Evolutionary conservation across 2,888 invertebrate genomes (phyloP), one percentile per base, ranked within the genome.

Genomic region (Aspidiotus destructor): DNA sequence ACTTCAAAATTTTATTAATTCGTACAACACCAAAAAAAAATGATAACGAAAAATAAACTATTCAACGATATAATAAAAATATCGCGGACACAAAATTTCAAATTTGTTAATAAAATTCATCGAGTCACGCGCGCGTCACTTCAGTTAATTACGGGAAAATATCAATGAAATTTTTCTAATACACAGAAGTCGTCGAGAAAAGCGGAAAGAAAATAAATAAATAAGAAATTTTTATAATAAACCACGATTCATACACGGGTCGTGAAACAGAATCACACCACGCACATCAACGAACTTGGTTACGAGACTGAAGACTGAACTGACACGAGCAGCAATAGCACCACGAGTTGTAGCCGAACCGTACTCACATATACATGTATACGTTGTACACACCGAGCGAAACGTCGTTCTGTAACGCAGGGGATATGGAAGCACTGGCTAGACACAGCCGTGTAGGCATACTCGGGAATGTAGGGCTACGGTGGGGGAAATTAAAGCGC

Each of bases 401-500:
- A 54, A 9, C 9, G 16, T 16, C 55, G 17, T 17, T 16, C 17
- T 16, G 13, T 13, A 55, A 55, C 17, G 17, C 16, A 52, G 52
- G 13, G 44, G 55, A 64, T 16, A 41, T 63, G 40, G 55, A 41
- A 65, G 41, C 55, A 55, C 57, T 44, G 55, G 65, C 55, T 55
- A 57, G 57, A 58, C 48, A 42, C 48, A 48, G 57, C 57, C 57
- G 57, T 57, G 57, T 65, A 65, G 65, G 65, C 65, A 65, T 65
- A 65, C 57, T 58, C 60, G 65, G 28, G 65, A 65, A 65, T 65
- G 65, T 60, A 60, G 28, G 60, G 13, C 65, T 60, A 42, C 17
- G 65, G 65, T 58, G 65, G 65, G 65, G 58, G 65, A 58, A 60
- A 65, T 65, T 65, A 65, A 65, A 65, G 60, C 65, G 65, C 65